Base-by-base conservation (phyloP, 92 coral and sea anemone genomes). In the Meandrina meandrites region DNA sequence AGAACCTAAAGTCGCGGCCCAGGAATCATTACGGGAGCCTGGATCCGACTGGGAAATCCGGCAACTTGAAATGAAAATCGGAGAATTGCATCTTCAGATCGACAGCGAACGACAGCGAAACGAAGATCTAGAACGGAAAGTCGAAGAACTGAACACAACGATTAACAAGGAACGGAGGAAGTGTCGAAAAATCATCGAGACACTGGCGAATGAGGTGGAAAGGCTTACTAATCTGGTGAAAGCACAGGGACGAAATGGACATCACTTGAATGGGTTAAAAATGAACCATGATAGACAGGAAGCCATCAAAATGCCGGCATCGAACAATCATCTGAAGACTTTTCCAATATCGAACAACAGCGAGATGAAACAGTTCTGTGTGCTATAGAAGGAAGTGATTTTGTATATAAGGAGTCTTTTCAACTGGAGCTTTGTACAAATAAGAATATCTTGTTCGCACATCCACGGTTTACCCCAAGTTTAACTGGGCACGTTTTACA, bases 51-150 rank as follows among this genome's bases (percentile, higher is more conserved):
- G 89, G 81, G 82, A 76, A 53, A 89, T 92, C 13, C 73, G 85
- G 27, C 93, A 91, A 57, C 86, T 97, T 79, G 98, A 97, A 80
- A 82, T 88, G 89, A 94, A 93, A 66, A 90, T 94, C 78, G 92
- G 90, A 32, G 85, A 90, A 36, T 71, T 97, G 82, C 86, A 90
- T 56, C 86, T 89, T 30, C 93, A 93, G 78, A 88, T 97, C 76
- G 88, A 80, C 54, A 84, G 84, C 74, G 99, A 97, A 85, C 88
- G 95, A 54, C 71, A 91, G 34, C 90, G 92, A 79, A 94, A 96
- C 64, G 89, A 86, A 76, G 93, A 88, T 70, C 89, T 97, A 31
- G 94, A 95, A 81, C 85, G 84, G 17, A 92, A 93, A 80, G 83
- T 97, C 78, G 92, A 94, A 79, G 89, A 87, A 70, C 80, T 94